phyloP scores from a whole-genome alignment of 2,888 invertebrate species.

The Erebia epiphron region DNA sequence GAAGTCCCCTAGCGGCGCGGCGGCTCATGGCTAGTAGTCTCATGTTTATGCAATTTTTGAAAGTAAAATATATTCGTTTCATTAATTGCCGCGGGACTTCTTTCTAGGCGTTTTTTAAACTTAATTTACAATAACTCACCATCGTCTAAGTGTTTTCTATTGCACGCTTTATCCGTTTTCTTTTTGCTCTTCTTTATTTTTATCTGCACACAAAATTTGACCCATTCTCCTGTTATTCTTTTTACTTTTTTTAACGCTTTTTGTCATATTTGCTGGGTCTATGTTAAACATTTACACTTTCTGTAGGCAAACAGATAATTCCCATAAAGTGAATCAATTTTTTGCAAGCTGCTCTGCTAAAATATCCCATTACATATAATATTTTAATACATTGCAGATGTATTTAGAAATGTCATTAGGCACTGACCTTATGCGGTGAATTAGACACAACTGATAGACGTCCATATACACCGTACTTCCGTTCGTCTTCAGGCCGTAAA shows the following conservation, averaged over 20 bases:
- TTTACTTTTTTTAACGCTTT: slow-evolving; percentile 56
- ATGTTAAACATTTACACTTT: slow-evolving; percentile 60
- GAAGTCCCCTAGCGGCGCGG: no score
- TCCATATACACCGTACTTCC: slow-evolving; percentile 85
- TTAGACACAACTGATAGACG: slow-evolving; percentile 68
- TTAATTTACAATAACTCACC: slow-evolving; percentile 48
- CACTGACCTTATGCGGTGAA: slow-evolving; percentile 55
- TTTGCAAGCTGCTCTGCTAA: not conserved
- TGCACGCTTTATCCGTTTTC: slow-evolving; percentile 50
- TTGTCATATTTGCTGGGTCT: slow-evolving; percentile 49
- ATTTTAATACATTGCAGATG: not conserved
- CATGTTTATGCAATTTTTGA: no score
- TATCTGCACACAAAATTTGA: slow-evolving; percentile 73
- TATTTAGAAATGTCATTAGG: not conserved
- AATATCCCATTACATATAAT: not conserved
- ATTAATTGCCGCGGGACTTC: no score
- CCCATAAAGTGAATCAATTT: slow-evolving; percentile 24
- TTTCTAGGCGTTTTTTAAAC: no score
- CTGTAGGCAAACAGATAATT: slow-evolving; percentile 71
- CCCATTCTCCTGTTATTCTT: slow-evolving; percentile 61
- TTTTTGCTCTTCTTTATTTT: slow-evolving; percentile 54
- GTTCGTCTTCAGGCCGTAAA: slow-evolving; percentile 85
- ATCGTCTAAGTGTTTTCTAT: slow-evolving; percentile 50
- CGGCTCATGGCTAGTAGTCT: no score
- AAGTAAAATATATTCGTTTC: no score